Percentiles rank a stretch among this genome's conserved stretches.
phyloP scores from a whole-genome alignment of 2,888 invertebrate species.

The Hydrotaea diabolus region DNA sequence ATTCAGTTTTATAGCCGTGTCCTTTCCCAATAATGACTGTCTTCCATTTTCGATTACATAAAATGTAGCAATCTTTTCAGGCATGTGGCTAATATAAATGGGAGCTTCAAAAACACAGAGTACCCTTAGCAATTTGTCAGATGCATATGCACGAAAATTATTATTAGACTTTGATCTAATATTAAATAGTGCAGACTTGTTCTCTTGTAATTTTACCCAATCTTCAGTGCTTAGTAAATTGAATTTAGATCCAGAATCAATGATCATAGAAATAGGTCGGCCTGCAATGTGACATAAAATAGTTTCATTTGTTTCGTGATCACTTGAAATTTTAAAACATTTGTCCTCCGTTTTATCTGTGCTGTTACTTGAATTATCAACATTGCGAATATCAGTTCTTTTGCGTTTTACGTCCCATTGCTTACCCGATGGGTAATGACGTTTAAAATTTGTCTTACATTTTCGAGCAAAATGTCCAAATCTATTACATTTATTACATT shows the following conservation, averaged over 20 bases:
- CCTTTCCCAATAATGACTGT: constrained; percentile 50
- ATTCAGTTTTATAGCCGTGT: constrained; percentile 56
- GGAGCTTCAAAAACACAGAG: constrained; percentile 52
- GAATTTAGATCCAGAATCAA: constrained; percentile 57
- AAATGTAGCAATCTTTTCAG: constrained; percentile 48
- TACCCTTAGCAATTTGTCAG: constrained; percentile 44
- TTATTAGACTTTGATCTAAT: constrained; percentile 56
- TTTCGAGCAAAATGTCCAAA: constrained; percentile 57
- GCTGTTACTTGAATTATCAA: constrained; percentile 50
- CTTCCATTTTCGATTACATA: constrained; percentile 55
- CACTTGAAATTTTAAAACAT: constrained; percentile 58
- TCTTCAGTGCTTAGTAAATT: constrained; percentile 54
- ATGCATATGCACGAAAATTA: constrained; percentile 57
- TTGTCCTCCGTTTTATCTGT: constrained; percentile 45
- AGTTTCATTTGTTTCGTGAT: constrained; percentile 50
- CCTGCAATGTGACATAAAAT: constrained; percentile 52
- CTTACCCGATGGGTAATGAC: constrained; percentile 38
- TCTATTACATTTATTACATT: constrained; percentile 58
- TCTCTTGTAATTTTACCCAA: constrained; percentile 53
- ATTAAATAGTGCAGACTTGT: constrained; percentile 57
- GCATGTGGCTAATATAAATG: constrained; percentile 29
- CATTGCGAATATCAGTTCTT: constrained; percentile 42
- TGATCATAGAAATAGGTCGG: constrained; percentile 42
- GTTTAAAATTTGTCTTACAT: constrained; percentile 55
- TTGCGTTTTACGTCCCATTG: constrained; percentile 47